Percentiles rank a stretch among this genome's conserved stretches.
These are phyloP conservation scores for Polydrusus pterygomalis DNA, from an alignment of 2,888 invertebrate species.

Conservation along the genomic window DNA sequence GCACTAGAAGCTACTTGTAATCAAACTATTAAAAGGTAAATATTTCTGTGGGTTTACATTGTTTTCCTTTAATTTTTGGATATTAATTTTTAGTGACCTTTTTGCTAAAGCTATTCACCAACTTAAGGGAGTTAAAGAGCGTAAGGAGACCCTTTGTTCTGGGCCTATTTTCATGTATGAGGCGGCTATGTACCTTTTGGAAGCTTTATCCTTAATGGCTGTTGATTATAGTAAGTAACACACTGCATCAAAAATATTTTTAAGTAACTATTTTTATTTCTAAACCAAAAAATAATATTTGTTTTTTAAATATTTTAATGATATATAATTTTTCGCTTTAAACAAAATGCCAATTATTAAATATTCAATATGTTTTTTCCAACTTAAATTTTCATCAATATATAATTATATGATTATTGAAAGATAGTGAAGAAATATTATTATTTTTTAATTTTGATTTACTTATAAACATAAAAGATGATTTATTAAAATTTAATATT, in stretches of 20 bases:
- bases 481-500: no score
- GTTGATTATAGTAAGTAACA: slow-evolving; percentile 66
- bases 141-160: slow-evolving; percentile 54
- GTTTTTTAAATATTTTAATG: no score
- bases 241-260: neutral
- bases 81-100: slow-evolving; percentile 63
- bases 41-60: neutral
- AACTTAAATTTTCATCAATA: no score
- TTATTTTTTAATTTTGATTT: no score
- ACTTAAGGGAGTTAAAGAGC: slow-evolving; percentile 63
- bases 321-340: no score
- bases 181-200: slow-evolving; percentile 75
- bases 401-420: no score
- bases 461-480: no score
- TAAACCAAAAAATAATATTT: no score
- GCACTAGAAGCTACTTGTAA: slow-evolving; percentile 71
- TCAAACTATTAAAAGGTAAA: slow-evolving; percentile 46
- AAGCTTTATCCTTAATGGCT: slow-evolving; percentile 72
- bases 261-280: no score
- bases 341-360: no score
- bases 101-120: slow-evolving; percentile 65
- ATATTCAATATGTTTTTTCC: no score
- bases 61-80: slow-evolving; percentile 1
- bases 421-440: no score
- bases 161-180: slow-evolving; percentile 71